Evolutionary conservation across 1,140 invertebrate species (phyloP).

Genomic region (Pomacea maculata): DNA sequence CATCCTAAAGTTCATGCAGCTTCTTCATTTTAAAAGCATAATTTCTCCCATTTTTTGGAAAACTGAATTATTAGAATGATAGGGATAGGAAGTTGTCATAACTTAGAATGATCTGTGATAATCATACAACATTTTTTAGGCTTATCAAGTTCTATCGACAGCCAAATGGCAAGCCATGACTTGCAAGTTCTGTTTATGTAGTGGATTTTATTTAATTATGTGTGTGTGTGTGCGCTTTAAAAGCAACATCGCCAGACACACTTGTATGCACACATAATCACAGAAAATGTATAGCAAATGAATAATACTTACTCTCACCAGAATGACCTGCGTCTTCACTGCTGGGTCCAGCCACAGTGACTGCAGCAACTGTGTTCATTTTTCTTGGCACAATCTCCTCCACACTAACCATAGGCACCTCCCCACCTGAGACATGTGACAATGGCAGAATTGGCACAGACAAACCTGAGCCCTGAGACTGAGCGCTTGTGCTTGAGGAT

Average conservation of each 20-base stretch:
- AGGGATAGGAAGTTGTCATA: background rate
- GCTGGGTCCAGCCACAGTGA: conserved; percentile 8
- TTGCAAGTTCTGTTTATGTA: too few species aligned
- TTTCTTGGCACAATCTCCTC: conserved; percentile 39
- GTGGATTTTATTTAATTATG: too few species aligned
- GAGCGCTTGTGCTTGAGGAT: background rate
- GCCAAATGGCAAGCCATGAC: too few species aligned
- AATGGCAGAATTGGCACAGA: conserved; percentile 45
- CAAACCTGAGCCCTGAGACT: conserved; percentile 7
- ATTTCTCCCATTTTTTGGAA: background rate
- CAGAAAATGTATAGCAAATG: background rate
- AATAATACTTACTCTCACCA: conserved; percentile 43
- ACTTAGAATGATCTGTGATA: too few species aligned
- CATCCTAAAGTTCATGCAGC: background rate
- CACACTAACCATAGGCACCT: conserved; percentile 37
- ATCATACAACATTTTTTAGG: too few species aligned
- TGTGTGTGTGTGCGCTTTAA: background rate
- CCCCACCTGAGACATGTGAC: conserved; percentile 43
- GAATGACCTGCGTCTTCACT: conserved; percentile 36
- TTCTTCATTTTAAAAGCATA: background rate
- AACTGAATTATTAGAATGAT: background rate
- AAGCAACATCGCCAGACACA: background rate
- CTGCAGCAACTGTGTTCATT: conserved; percentile 29
- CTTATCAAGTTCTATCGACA: too few species aligned
- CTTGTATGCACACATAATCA: background rate